Evolutionary conservation across 2,888 invertebrate genomes (phyloP).

Genomic region (Ernsta delagoae): DNA sequence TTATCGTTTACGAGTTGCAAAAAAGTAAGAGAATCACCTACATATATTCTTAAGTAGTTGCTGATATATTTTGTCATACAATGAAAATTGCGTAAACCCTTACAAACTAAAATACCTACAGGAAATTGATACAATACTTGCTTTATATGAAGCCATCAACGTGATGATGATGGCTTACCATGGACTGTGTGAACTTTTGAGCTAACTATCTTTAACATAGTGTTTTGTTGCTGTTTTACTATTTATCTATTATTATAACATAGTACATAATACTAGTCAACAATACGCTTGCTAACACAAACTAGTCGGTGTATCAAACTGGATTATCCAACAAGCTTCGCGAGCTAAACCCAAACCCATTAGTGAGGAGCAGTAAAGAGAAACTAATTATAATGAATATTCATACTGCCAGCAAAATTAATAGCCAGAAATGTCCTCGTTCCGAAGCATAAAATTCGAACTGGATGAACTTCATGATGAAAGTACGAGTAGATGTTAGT

Average conservation of each 20-base stretch:
- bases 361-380: background rate
- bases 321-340: slow-evolving; percentile 7
- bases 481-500: slow-evolving; percentile 17
- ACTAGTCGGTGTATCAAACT: background rate
- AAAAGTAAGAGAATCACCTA: too few species aligned
- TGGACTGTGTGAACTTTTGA: too few species aligned
- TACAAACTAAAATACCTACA: too few species aligned
- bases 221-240: too few species aligned
- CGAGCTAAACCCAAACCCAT: slow-evolving; percentile 11
- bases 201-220: too few species aligned
- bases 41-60: too few species aligned
- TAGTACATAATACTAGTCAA: background rate
- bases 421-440: slow-evolving; percentile 15
- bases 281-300: slow-evolving; percentile 3
- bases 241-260: too few species aligned
- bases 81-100: too few species aligned
- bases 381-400: slow-evolving; percentile 10
- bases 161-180: too few species aligned
- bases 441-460: slow-evolving; percentile 18
- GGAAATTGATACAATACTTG: too few species aligned
- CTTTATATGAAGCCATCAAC: too few species aligned
- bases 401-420: slow-evolving; percentile 16
- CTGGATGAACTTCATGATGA: slow-evolving; percentile 29
- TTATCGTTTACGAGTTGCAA: background rate
- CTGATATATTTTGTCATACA: too few species aligned